phyloP scores from a whole-genome alignment of 2,113 vertebrate genomes.

The Cyphomyrus discorhynchus region DNA sequence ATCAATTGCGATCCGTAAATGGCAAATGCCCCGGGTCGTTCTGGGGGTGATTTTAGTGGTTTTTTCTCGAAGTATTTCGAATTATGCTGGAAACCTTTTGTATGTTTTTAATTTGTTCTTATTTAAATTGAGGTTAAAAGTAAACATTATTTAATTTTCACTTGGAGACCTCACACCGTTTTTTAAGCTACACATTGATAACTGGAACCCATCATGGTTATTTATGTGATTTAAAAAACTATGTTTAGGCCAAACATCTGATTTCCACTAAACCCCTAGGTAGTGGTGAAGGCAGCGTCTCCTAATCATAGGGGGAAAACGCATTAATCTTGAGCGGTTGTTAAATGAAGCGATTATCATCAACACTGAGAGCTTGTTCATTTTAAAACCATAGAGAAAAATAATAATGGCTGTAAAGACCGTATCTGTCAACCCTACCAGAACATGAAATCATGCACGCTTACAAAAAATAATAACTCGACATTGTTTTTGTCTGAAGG shows the following conservation, averaged over 20 bases:
- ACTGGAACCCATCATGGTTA: background rate
- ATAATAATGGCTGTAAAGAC: background rate
- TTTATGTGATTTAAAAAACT: background rate
- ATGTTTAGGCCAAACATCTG: background rate
- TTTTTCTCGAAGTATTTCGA: background rate
- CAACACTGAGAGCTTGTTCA: background rate
- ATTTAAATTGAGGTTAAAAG: background rate
- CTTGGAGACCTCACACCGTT: background rate
- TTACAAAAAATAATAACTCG: background rate
- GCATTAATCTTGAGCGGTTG: background rate
- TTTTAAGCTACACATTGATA: background rate
- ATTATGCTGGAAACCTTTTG: background rate
- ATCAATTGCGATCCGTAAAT: background rate
- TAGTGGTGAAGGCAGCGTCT: background rate
- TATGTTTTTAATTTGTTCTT: background rate
- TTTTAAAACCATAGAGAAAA: background rate
- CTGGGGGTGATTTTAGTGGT: background rate
- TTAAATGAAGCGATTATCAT: background rate
- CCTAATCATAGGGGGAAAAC: background rate
- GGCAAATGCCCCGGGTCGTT: background rate
- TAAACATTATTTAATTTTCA: background rate
- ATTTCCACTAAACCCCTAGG: background rate
- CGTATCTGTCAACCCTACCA: background rate
- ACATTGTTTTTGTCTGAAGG: background rate
- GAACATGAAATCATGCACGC: background rate